Conservation (phyloP, 2,113 vertebrate genomes). For the Dolichotis patagonum region DNA sequence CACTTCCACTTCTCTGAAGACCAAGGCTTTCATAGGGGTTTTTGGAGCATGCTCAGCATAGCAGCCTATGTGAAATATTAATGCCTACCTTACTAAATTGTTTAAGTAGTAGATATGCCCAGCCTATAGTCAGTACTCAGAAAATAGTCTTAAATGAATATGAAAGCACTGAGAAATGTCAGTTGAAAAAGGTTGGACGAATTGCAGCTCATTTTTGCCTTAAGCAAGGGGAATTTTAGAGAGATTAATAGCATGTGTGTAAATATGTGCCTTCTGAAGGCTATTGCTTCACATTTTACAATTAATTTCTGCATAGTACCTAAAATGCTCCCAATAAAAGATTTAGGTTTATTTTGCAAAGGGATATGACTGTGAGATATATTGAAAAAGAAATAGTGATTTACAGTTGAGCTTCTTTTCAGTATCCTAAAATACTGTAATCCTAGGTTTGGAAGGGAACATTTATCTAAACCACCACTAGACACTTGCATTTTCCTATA, state of each 20-base stretch:
- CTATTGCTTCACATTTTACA: slow-evolving; percentile 21
- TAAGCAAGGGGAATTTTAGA: slow-evolving; percentile 4
- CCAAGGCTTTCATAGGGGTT: neutral
- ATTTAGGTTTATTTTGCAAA: slow-evolving; percentile 16
- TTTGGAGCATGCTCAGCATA: too few relatives aligned
- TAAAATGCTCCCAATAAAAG: neutral
- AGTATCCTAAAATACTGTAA: neutral
- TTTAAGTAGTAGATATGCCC: neutral
- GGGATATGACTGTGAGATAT: neutral
- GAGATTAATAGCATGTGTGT: neutral
- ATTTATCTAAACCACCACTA: neutral
- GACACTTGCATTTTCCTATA: neutral
- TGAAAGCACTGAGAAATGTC: neutral
- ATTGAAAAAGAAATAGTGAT: slow-evolving; percentile 7
- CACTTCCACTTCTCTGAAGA: neutral
- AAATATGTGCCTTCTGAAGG: slow-evolving; percentile 15
- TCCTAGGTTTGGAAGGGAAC: neutral
- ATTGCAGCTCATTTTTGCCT: neutral
- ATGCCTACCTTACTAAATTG: neutral
- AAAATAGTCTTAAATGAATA: neutral
- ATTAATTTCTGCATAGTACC: neutral
- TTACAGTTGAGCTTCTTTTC: slow-evolving; percentile 8
- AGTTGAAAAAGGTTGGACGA: neutral
- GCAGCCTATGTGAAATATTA: neutral
- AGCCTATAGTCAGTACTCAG: neutral